Evolutionary conservation across 2,888 invertebrate species (phyloP), one percentile per base, ranked within the genome.

Genomic region (Cyclophora punctaria): DNA sequence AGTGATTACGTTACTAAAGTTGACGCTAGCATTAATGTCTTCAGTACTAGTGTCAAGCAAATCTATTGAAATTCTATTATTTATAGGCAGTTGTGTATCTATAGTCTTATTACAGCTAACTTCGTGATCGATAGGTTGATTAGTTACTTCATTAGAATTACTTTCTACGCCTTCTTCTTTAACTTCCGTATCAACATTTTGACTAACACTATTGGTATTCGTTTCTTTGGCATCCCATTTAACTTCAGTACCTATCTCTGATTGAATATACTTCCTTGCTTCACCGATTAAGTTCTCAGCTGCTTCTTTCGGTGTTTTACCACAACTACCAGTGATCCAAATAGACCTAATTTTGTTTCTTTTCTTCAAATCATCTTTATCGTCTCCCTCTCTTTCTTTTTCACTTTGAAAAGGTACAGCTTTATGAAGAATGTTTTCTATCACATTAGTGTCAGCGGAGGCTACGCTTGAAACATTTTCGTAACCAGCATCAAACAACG

Each of bases 361-460:
- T 72, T 93, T 91, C 46, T 90, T 89, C 5, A 90, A 83, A 66
- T 93, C 94, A 58, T 83, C 80, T 48, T 89, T 89, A 56, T 92
- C 90, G 74, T 96, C 95, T 52, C 92, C 91, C 45, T 94, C 92
- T 63, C 91, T 85, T 69, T 91, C 91, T 74, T 94, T 96, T 55
- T 91, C 92, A 64, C 95, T 96, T 82, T 96, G 93, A 80, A 98
- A 98, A 40, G 98, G 96, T 3, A 93, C 85, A 3, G 95, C 92
- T 73, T 93, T 94, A 54, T 92, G 90, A 5, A 99, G 87, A 46
- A 95, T 90, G 64, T 93, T 91, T 78, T 96, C 96, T 49, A 98
- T 89, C 3, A 90, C 84, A 50, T 90, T 83, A 1, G 90, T 83
- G 72, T 93, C 90, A 41, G 95, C 92, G 57, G 91, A 90, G 3